Base-by-base conservation (phyloP, 2,113 vertebrate genomes). In the Otocyon megalotis region DNA sequence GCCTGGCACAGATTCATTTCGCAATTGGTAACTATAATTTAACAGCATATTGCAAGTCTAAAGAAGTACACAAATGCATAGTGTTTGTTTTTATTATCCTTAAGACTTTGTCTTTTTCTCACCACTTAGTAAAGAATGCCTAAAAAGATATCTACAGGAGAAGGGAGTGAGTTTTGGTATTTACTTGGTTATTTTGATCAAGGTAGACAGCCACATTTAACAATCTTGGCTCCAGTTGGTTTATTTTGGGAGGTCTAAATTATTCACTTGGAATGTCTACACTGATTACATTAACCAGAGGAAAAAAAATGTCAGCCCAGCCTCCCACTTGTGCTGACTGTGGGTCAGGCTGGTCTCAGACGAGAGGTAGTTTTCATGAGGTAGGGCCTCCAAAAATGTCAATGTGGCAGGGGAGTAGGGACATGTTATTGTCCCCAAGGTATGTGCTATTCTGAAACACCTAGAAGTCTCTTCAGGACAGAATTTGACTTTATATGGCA, bases 241-340 rank as follows among this genome's bases (percentile, higher is more conserved):
- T 98, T 97, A 96, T 93, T 97, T 96, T 77, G 69, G 88, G 65
- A 79, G 8, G 19, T 26, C 90, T 26, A 93, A 77, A 77, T 95
- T 96, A 96, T 94, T 96, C 81, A 95, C 71, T 80, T 71, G 37
- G 54, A 90, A 88, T 96, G 74, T 97, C 93, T 94, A 37, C 48
- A 74, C 56, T 69, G 50, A 92, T 96, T 77, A 74, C 48, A 48
- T 14, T 79, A 79, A 80, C 53, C 77, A 93, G 13, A 88, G 26
- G 26, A 26, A 82, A 86, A 71, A 76, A 88, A 90, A 54, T 86
- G 71, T n/a, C 65, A 79, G 81, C 71, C 28, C 5, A 77, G 63
- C 63, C 88, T 94, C 58, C 20, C 58, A 56, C 1, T 90, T 90
- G 9, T 5, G 16, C 48, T 81, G 81, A 22, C 53, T 95, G 35